A percentile compares a stretch with the other conserved stretches of the same genome.
Conservation (phyloP, 2,888 invertebrate species). For the Agriopis marginaria region DNA sequence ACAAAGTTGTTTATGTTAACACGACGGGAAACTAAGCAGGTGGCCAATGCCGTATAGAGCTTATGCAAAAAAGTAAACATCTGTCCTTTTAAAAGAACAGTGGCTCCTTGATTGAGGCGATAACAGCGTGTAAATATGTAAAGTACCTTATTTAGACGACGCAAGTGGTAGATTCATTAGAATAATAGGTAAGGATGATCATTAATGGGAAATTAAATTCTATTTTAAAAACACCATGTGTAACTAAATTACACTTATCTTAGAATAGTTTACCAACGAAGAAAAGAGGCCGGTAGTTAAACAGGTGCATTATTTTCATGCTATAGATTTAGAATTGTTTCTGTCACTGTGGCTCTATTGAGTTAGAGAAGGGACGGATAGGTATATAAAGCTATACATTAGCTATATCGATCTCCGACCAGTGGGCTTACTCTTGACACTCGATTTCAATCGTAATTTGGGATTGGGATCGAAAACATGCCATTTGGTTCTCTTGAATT, state of each 20-base stretch:
- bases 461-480: too few species aligned
- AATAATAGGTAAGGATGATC: conserved; percentile 6
- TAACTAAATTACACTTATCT: neutral
- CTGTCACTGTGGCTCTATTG: neutral
- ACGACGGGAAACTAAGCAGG: conserved; percentile 26
- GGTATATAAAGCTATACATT: too few species aligned
- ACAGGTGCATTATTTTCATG: neutral
- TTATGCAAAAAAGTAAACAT: conserved; percentile 26
- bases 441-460: too few species aligned
- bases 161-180: conserved; percentile 16
- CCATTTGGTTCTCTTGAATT: too few species aligned
- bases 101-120: conserved; percentile 21
- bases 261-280: neutral
- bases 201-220: conserved; percentile 5
- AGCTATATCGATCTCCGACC: too few species aligned
- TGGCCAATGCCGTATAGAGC: conserved; percentile 14
- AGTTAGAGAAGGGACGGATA: neutral
- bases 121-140: conserved; percentile 19
- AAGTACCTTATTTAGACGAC: conserved; percentile 34
- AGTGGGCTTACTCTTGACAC: too few species aligned
- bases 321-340: neutral
- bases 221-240: conserved; percentile 5
- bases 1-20: conserved; percentile 12
- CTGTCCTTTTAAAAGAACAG: conserved; percentile 24
- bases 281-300: neutral